These are phyloP conservation scores for Biston stratarius DNA, from an alignment of 2,888 invertebrate genomes.

Conservation along the genomic window DNA sequence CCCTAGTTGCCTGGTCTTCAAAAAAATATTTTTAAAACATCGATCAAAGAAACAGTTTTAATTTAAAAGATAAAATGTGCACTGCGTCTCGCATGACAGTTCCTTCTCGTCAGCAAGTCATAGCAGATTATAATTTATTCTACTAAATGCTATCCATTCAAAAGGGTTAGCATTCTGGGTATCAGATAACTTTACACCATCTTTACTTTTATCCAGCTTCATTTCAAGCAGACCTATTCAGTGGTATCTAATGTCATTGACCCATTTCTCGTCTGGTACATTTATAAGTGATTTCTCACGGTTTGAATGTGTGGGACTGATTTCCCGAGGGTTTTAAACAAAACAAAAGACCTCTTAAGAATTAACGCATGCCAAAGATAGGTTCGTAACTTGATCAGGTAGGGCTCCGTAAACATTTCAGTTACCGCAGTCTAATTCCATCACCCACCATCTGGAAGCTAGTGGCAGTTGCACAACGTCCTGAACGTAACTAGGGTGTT, in stretches of 20 bases:
- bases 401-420: slow-evolving; percentile 55
- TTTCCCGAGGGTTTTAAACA: neutral
- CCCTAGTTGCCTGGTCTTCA: neutral
- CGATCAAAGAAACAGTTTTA: no score
- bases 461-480: slow-evolving; percentile 51
- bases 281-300: neutral
- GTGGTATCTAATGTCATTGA: slow-evolving; percentile 8
- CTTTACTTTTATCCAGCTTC: neutral
- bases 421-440: slow-evolving; percentile 50
- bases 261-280: neutral
- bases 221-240: slow-evolving; percentile 8
- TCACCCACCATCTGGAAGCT: slow-evolving; percentile 56
- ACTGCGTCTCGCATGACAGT: neutral
- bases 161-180: neutral
- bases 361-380: slow-evolving; percentile 10
- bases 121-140: neutral
- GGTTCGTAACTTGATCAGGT: slow-evolving; percentile 51
- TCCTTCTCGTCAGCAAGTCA: neutral
- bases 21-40: no score
- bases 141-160: neutral
- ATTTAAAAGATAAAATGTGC: neutral
- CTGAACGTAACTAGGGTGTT: slow-evolving; percentile 18
- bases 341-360: neutral
- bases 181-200: neutral
- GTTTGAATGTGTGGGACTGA: neutral